Percentiles rank a stretch among this genome's conserved stretches.
These are phyloP conservation scores for Smittia sp. DNA, from an alignment of 2,888 invertebrate genomes.

Conservation along the genomic window DNA sequence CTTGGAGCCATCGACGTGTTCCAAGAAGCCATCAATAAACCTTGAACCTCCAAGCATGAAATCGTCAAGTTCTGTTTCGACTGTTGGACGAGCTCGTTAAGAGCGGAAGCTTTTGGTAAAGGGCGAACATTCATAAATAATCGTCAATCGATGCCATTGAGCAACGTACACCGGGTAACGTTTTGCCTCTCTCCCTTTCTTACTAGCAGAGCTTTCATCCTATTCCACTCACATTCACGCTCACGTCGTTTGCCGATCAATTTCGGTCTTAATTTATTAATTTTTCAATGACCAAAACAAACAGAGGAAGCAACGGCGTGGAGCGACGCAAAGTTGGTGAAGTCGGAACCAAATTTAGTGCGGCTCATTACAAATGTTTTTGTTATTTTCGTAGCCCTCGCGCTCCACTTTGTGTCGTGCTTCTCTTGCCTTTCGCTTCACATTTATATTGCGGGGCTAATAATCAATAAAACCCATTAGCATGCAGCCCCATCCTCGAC, in stretches of 20 bases:
- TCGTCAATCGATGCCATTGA: too few species aligned
- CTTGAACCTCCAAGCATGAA: too few species aligned
- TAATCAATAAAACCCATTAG: conserved; percentile 36
- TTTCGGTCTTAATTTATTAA: conserved; percentile 7
- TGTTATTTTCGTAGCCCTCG: neutral
- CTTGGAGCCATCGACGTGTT: too few species aligned
- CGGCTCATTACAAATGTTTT: neutral
- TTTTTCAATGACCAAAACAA: conserved; percentile 15
- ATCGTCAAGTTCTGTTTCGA: too few species aligned
- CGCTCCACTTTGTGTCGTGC: neutral
- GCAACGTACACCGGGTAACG: too few species aligned
- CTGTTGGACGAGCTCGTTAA: too few species aligned
- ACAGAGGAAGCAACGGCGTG: neutral
- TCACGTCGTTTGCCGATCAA: neutral
- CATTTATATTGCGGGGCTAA: neutral
- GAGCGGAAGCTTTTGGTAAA: too few species aligned
- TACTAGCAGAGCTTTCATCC: too few species aligned
- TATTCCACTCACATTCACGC: neutral
- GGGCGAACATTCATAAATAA: too few species aligned
- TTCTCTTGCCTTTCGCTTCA: neutral
- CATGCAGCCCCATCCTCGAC: neutral
- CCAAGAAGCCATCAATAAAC: too few species aligned
- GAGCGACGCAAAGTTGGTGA: neutral
- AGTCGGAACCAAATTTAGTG: neutral
- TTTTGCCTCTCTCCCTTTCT: too few species aligned